Conservation (phyloP, 2,888 invertebrate species). For the Xestobium rufovillosum region DNA sequence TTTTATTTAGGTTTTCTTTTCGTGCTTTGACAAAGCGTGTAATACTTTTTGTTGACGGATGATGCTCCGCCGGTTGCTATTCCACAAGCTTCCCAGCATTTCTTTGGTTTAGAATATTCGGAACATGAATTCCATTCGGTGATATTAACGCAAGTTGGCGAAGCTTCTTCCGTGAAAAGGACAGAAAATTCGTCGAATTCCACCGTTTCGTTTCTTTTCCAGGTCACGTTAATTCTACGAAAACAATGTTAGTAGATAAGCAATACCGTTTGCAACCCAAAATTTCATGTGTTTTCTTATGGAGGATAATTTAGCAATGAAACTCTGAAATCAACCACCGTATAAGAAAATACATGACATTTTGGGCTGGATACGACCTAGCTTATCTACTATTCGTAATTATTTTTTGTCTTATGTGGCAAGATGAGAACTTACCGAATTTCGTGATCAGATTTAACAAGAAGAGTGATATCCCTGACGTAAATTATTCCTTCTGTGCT, state of each 20-base stretch:
- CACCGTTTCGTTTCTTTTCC: constrained; percentile 32
- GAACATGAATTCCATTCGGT: constrained; percentile 43
- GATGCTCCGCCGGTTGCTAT: constrained; percentile 46
- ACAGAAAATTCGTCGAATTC: constrained; percentile 35
- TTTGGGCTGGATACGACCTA: too few species aligned
- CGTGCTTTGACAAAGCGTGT: too few species aligned
- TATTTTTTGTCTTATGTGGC: too few species aligned
- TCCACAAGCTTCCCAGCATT: constrained; percentile 50
- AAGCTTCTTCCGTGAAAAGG: constrained; percentile 34
- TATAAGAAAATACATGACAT: too few species aligned
- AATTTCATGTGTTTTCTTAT: too few species aligned
- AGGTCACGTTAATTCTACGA: constrained; percentile 43
- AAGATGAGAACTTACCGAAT: too few species aligned
- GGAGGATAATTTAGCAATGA: too few species aligned
- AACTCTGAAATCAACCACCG: too few species aligned
- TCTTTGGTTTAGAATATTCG: constrained; percentile 43
- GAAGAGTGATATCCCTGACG: too few species aligned
- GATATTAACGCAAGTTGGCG: constrained; percentile 30
- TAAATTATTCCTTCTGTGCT: constrained; percentile 50
- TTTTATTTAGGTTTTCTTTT: constrained; percentile 8
- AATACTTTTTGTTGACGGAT: constrained; percentile 16
- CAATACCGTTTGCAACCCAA: neutral
- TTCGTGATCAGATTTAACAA: too few species aligned
- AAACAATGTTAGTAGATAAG: constrained; percentile 12
- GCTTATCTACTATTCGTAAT: too few species aligned